These are phyloP conservation scores for Drosophila multiciliata DNA, from an alignment of 2,888 invertebrate species.

Conservation along the genomic window DNA sequence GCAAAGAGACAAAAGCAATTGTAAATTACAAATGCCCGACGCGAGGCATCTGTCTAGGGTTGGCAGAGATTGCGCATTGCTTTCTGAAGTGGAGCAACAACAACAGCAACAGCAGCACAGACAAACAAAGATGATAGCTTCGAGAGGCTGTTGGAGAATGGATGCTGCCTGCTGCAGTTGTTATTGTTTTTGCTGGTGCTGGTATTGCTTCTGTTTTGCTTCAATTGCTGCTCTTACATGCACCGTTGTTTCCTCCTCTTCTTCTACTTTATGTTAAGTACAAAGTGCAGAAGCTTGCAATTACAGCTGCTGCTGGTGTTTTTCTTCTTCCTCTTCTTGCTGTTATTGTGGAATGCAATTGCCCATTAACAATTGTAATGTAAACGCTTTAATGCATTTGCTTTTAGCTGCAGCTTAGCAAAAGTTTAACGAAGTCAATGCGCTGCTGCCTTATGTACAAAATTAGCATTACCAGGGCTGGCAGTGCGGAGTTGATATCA, in stretches of 20 bases:
- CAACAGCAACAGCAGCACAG: constrained; percentile 29
- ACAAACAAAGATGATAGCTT: constrained; percentile 67
- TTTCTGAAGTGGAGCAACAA: constrained; percentile 70
- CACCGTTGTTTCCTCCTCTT: constrained; percentile 41
- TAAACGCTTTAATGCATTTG: constrained; percentile 38
- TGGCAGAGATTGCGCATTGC: constrained; percentile 70
- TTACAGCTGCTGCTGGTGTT: constrained; percentile 48
- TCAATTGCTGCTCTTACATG: constrained; percentile 46
- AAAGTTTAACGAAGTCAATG: constrained; percentile 56
- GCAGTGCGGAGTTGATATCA: constrained; percentile 11
- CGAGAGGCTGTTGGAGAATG: constrained; percentile 43
- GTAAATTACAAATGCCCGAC: constrained; percentile 69
- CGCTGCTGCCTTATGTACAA: constrained; percentile 34
- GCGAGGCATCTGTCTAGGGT: constrained; percentile 18
- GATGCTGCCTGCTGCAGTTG: constrained; percentile 22
- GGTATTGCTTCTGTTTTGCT: constrained; percentile 27
- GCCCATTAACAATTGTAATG: constrained; percentile 74
- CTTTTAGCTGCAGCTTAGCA: constrained; percentile 48
- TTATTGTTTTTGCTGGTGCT: constrained; percentile 15
- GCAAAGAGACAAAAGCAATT: constrained; percentile 68
- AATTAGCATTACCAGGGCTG: constrained; percentile 49
- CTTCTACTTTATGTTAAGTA: constrained; percentile 40
- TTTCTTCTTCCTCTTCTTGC: constrained; percentile 19
- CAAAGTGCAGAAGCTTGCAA: constrained; percentile 65
- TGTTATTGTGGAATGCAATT: constrained; percentile 60